Evolutionary conservation across 2,113 vertebrate genomes (phyloP).

Genomic region (Ptilonorhynchus violaceus): DNA sequence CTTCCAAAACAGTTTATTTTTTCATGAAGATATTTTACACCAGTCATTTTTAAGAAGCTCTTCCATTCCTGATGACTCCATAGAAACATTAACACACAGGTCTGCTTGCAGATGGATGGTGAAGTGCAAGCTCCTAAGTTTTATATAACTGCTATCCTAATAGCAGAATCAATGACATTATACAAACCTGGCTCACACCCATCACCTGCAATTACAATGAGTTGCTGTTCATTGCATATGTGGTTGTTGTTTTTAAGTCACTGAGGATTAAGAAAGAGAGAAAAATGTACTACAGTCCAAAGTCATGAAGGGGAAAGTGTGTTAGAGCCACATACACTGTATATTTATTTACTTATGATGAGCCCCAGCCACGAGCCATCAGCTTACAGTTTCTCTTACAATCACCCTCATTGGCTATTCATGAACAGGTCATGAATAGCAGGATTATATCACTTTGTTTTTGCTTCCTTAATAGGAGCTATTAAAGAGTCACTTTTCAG

Average conservation of each 20-base stretch:
- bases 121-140: not conserved
- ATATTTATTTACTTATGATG: constrained; percentile 71
- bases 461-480: constrained; percentile 63
- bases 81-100: not conserved
- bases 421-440: constrained; percentile 65
- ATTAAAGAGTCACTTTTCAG: constrained; percentile 64
- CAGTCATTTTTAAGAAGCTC: not conserved
- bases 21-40: not conserved
- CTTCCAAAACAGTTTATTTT: not conserved
- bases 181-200: constrained; percentile 28
- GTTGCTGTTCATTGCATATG: constrained; percentile 39
- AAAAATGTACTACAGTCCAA: constrained; percentile 52
- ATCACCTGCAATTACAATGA: constrained; percentile 54
- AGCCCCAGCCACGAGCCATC: constrained; percentile 48
- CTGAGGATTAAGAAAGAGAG: constrained; percentile 58
- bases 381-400: constrained; percentile 64
- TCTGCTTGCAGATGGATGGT: not conserved
- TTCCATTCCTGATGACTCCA: not conserved
- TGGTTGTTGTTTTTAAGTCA: constrained; percentile 61
- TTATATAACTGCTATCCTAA: constrained; percentile 15
- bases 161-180: constrained; percentile 47
- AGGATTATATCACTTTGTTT: constrained; percentile 69
- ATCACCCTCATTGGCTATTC: constrained; percentile 67
- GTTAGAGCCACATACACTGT: constrained; percentile 18
- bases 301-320: constrained; percentile 52